A percentile compares a stretch with the other conserved stretches of the same genome.
phyloP scores from a whole-genome alignment of 2,888 invertebrate species.

The Epirrhoe tristata region DNA sequence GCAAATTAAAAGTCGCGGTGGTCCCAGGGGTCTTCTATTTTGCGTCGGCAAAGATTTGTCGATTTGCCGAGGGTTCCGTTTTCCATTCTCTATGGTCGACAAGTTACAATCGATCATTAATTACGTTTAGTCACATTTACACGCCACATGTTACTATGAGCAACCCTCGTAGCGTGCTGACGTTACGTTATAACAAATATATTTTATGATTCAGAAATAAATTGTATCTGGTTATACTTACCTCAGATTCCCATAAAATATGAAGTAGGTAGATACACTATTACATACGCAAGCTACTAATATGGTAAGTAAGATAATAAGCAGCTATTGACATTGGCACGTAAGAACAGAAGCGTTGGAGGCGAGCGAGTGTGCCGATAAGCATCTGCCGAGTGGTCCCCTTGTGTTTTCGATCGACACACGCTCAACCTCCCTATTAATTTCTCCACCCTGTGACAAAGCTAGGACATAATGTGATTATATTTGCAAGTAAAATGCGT shows the following conservation, averaged over 20 bases:
- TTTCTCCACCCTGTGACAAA: conserved; percentile 79
- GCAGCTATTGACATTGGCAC: conserved; percentile 55
- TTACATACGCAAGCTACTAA: conserved; percentile 35
- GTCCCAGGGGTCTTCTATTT: conserved; percentile 74
- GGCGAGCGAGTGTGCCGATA: conserved; percentile 74
- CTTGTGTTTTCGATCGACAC: conserved; percentile 77
- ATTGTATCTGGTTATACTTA: neutral
- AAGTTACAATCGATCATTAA: conserved; percentile 82
- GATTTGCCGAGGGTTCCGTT: conserved; percentile 74
- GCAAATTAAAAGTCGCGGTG: conserved; percentile 83
- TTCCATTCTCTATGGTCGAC: conserved; percentile 65
- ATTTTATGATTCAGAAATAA: neutral
- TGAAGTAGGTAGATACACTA: conserved; percentile 1
- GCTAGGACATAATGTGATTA: conserved; percentile 81
- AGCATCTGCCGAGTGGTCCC: conserved; percentile 84
- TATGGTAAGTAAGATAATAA: conserved; percentile 52
- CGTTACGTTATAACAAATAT: conserved; percentile 21
- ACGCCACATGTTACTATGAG: conserved; percentile 77
- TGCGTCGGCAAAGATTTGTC: conserved; percentile 76
- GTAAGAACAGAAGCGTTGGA: conserved; percentile 57
- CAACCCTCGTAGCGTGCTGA: conserved; percentile 48
- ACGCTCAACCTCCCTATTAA: conserved; percentile 79
- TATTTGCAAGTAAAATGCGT: conserved; percentile 81
- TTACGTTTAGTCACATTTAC: conserved; percentile 82
- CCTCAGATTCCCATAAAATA: conserved; percentile 24